Base-by-base conservation (phyloP, 2,113 vertebrate genomes). In the Hemiprocne comata region DNA sequence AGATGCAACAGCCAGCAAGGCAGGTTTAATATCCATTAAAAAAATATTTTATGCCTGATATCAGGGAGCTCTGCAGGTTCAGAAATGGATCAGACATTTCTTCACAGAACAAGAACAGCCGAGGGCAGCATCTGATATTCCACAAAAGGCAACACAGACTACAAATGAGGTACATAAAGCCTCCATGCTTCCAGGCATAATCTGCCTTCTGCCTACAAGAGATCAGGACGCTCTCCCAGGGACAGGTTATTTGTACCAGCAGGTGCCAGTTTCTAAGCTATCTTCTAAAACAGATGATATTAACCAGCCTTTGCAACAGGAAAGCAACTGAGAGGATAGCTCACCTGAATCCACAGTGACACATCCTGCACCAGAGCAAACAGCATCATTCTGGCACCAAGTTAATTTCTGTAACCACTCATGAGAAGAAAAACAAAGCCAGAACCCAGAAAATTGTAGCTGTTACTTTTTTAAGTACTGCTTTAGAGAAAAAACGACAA, bases 71-170 rank as follows among this genome's bases (percentile, higher is more conserved):
- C 50, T 92, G 66, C 51, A 81, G 74, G 77, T 5, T 95, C 93
- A 91, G 83, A 92, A 97, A 83, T 1, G 34, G 60, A 89, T 93
- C 81, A 78, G 87, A 78, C 76, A 33, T 81, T 88, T 93, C 87
- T 71, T 24, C 55, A 60, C 60, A 10, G 75, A 93, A 93, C 58
- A 53, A 93, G 55, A 91, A 60, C 2, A 89, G 83, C 81, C 13
- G 0, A 88, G 94, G 93, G 89, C 86, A 66, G 46, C 75, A 55
- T 57, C 55, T 17, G 29, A 78, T 73, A 48, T 31, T 85, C n/a
- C 67, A 82, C 77, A 90, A 78, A 81, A 86, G 55, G 46, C 58
- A 77, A 51, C 46, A 76, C 65, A 61, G 17, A 10, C 44, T 10
- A 21, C 8, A 84, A 94, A 86, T 19, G 66, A 84, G 44, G 66